Percentiles rank a stretch among this genome's conserved stretches.
Evolutionary conservation across 2,888 invertebrate species (phyloP).

Genomic region (Drosophila lutescens): DNA sequence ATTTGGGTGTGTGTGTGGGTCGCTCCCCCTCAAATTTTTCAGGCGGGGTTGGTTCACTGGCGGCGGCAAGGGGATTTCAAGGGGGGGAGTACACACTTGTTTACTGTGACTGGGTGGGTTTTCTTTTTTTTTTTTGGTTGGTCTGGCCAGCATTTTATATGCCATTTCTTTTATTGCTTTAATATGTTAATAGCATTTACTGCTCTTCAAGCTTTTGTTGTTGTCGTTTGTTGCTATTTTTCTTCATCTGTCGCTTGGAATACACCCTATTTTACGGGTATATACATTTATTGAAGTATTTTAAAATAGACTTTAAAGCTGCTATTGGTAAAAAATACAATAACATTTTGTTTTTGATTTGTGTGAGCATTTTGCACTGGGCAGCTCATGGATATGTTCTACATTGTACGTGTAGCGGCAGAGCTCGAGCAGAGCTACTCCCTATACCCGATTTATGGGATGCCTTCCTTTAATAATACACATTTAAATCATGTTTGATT

Average conservation of each 20-base stretch:
- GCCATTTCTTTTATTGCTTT: constrained; percentile 71
- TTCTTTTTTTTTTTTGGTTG: constrained; percentile 40
- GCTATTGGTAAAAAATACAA: too few relatives aligned
- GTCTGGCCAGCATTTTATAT: constrained; percentile 76
- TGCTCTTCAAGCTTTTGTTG: constrained; percentile 27
- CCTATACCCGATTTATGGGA: too few relatives aligned
- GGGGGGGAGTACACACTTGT: constrained; percentile 13
- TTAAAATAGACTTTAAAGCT: too few relatives aligned
- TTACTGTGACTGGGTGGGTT: constrained; percentile 24
- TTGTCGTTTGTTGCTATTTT: constrained; percentile 52
- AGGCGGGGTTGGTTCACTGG: constrained; percentile 9
- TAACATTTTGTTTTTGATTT: too few relatives aligned
- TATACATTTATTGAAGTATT: too few relatives aligned
- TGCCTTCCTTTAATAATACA: too few relatives aligned
- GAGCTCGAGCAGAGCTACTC: too few relatives aligned
- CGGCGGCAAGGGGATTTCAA: not conserved
- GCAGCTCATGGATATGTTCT: too few relatives aligned
- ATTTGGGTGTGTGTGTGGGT: constrained; percentile 57
- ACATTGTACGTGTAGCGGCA: too few relatives aligned
- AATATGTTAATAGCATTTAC: constrained; percentile 72
- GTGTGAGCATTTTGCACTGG: too few relatives aligned
- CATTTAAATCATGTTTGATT: not conserved
- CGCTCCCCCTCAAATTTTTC: constrained; percentile 10
- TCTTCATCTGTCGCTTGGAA: constrained; percentile 39
- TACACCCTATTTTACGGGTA: not conserved